phyloP scores from a whole-genome alignment of 2,113 vertebrate species.

The Chroicocephalus ridibundus region DNA sequence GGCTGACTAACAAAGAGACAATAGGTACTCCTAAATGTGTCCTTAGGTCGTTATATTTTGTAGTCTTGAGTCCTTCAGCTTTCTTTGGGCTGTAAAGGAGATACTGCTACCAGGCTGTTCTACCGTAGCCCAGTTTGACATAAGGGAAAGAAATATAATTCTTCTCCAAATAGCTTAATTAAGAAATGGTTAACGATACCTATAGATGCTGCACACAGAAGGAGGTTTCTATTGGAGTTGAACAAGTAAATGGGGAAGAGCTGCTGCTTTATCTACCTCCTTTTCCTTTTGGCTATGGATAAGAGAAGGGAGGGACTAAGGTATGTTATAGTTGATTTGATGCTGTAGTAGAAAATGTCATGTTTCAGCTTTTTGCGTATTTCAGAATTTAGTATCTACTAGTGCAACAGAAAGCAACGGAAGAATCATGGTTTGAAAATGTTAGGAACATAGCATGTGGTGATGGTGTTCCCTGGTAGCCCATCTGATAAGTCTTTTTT shows the following conservation, averaged over 20 bases:
- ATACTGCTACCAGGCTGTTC: not conserved
- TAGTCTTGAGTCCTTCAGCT: not conserved
- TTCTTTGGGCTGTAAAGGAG: not conserved
- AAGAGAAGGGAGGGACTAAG: not conserved
- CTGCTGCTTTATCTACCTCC: not conserved
- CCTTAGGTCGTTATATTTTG: not conserved
- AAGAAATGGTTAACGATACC: fast-evolving
- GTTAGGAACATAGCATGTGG: fast-evolving
- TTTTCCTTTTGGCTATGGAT: not conserved
- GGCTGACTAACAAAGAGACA: not conserved
- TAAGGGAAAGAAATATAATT: not conserved
- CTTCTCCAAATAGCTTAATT: not conserved
- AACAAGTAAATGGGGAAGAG: not conserved
- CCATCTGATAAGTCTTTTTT: not conserved
- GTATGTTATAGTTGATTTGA: not conserved
- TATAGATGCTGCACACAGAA: not conserved
- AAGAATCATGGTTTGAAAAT: not conserved
- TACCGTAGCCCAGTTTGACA: not conserved
- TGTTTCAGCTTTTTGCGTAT: not conserved
- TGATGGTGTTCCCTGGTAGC: not conserved
- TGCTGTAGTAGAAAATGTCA: not conserved
- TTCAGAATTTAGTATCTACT: not conserved
- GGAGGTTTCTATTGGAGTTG: not conserved
- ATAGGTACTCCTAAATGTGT: not conserved
- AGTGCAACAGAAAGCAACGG: not conserved